These are phyloP conservation scores for Trematocara nigrifrons DNA, from an alignment of 2,113 vertebrate species.

Conservation along the genomic window DNA sequence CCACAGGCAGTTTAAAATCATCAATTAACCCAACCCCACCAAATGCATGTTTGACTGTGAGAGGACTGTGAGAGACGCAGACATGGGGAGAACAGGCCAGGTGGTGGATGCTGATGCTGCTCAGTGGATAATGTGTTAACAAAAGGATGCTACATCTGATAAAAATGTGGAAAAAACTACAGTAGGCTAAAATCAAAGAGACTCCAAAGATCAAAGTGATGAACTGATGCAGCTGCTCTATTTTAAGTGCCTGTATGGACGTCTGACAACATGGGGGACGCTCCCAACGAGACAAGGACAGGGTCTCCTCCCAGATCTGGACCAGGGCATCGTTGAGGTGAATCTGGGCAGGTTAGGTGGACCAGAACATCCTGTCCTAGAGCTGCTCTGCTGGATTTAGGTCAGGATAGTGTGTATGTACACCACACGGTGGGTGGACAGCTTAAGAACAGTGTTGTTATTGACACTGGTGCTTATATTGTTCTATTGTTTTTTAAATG, in stretches of 20 bases:
- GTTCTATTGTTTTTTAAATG: background rate
- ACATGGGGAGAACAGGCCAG: background rate
- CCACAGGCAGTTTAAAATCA: rapidly evolving
- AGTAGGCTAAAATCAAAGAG: background rate
- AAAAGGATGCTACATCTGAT: rapidly evolving
- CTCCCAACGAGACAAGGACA: background rate
- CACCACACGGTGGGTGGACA: background rate
- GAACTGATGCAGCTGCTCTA: background rate
- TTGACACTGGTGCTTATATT: background rate
- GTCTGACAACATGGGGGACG: background rate
- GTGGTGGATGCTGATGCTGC: background rate
- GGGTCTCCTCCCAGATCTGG: background rate
- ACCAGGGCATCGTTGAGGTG: background rate
- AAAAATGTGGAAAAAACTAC: background rate
- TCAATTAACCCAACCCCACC: background rate
- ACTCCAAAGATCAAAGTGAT: background rate
- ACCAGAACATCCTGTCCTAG: background rate
- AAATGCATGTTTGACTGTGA: background rate
- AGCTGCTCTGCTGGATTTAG: background rate
- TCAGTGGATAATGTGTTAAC: background rate
- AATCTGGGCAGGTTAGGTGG: background rate
- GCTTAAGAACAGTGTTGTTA: background rate
- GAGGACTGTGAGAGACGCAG: background rate
- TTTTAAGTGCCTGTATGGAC: background rate
- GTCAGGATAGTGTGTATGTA: background rate